Evolutionary conservation across 2,888 invertebrate genomes (phyloP).

Genomic region (Pemphredon lugubris): DNA sequence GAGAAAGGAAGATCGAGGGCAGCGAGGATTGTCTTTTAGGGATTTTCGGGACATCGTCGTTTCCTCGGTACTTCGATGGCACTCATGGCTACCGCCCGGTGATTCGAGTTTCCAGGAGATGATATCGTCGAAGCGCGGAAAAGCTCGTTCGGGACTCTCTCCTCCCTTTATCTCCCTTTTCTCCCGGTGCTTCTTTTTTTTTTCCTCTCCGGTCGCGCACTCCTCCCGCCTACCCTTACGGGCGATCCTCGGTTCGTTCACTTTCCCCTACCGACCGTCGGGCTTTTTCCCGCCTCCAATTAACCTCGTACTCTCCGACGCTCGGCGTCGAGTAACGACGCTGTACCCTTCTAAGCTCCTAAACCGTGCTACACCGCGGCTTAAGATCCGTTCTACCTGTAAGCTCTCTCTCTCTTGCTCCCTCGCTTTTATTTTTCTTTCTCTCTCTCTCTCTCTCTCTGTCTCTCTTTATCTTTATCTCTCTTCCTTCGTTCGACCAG

Average conservation of each 20-base stretch:
- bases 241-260: conserved; percentile 10
- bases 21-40: neutral
- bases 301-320: conserved; percentile 22
- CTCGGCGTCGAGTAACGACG: neutral
- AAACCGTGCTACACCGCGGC: conserved; percentile 17
- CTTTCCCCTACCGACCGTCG: neutral
- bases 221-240: too few relatives aligned
- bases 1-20: neutral
- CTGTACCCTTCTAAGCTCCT: conserved; percentile 13
- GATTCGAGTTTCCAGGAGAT: too few relatives aligned
- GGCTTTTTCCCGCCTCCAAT: conserved; percentile 19
- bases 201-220: neutral
- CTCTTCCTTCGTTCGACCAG: neutral
- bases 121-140: too few relatives aligned
- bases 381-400: conserved; percentile 24
- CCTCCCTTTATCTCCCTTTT: conserved; percentile 7
- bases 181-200: conserved; percentile 8
- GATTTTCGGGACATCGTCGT: neutral
- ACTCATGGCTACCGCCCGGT: too few relatives aligned
- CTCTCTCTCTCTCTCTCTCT: neutral
- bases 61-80: too few relatives aligned
- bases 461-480: neutral
- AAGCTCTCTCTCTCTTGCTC: conserved; percentile 10
- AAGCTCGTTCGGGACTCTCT: conserved; percentile 10
- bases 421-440: too few relatives aligned